A percentile compares a stretch with the other conserved stretches of the same genome.
phyloP scores from a whole-genome alignment of 2,113 vertebrate genomes.

The Neofelis nebulosa region DNA sequence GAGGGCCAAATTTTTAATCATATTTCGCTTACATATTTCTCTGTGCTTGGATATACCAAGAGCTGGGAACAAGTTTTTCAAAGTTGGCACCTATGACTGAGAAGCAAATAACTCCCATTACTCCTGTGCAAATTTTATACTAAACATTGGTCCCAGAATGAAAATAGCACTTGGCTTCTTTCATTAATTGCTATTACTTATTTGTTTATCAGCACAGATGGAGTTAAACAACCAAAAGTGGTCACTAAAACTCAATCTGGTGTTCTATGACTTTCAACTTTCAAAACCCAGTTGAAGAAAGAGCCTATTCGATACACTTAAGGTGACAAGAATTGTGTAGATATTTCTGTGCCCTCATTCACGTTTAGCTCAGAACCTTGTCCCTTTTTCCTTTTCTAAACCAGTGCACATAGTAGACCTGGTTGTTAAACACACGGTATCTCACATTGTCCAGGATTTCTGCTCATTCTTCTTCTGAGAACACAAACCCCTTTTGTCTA shows the following conservation, averaged over 20 bases:
- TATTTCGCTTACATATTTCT: conserved; percentile 44
- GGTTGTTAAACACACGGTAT: conserved; percentile 52
- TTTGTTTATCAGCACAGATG: conserved; percentile 41
- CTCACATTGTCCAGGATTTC: conserved; percentile 71
- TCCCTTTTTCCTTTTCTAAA: conserved; percentile 48
- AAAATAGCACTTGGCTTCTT: conserved; percentile 58
- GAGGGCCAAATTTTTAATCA: conserved; percentile 49
- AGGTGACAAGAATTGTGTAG: not conserved
- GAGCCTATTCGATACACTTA: not conserved
- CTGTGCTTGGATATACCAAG: conserved; percentile 26
- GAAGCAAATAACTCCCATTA: conserved; percentile 49
- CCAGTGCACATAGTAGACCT: conserved; percentile 46
- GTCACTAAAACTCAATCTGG: conserved; percentile 17
- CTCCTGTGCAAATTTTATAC: conserved; percentile 44
- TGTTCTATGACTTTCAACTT: conserved; percentile 30
- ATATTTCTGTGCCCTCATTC: conserved; percentile 1
- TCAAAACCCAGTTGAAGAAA: conserved; percentile 15
- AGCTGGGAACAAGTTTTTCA: conserved; percentile 26
- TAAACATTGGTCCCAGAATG: not conserved
- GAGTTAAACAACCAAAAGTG: conserved; percentile 33
- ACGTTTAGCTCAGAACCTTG: not conserved
- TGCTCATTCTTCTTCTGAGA: conserved; percentile 60
- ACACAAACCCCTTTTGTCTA: conserved; percentile 62
- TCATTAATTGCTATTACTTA: conserved; percentile 16
- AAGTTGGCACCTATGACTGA: conserved; percentile 38